Percentiles rank a stretch among this genome's conserved stretches.
phyloP scores from a whole-genome alignment of 2,113 vertebrate genomes.

The Paradoxurus hermaphroditus region DNA sequence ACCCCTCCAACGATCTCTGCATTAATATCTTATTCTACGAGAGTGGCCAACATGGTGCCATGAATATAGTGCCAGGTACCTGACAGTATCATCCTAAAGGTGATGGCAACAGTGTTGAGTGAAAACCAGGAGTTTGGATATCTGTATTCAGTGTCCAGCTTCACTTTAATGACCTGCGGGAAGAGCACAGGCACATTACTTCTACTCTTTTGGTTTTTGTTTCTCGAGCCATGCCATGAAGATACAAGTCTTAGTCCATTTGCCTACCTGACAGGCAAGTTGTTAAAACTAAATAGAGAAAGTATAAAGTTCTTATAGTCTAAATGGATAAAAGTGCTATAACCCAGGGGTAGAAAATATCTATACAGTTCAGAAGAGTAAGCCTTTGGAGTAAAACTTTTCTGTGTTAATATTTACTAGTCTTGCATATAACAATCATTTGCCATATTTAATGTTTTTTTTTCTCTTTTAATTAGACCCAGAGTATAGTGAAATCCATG shows the following conservation, averaged over 20 bases:
- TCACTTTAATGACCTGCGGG: slow-evolving; percentile 17
- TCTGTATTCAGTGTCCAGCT: slow-evolving; percentile 14
- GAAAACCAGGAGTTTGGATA: not conserved
- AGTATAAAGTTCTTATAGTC: not conserved
- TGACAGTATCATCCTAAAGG: not conserved
- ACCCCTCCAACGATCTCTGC: not conserved
- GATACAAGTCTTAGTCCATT: not conserved
- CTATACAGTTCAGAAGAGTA: not conserved
- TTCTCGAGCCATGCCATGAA: slow-evolving; percentile 39
- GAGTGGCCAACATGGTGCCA: not conserved
- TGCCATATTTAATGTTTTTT: not conserved
- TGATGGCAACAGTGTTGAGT: not conserved
- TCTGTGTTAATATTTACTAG: not conserved
- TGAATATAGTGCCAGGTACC: not conserved
- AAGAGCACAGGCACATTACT: not conserved
- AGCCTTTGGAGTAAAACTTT: not conserved
- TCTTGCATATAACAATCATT: not conserved
- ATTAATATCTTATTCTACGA: not conserved
- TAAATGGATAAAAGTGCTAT: not conserved
- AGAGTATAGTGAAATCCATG: not conserved
- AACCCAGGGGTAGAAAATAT: not conserved
- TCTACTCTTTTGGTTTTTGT: slow-evolving; percentile 30
- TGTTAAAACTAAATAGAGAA: slow-evolving; percentile 41
- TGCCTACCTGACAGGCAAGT: not conserved
- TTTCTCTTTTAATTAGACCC: slow-evolving; percentile 24